Evolutionary conservation across 1,140 invertebrate species (phyloP), one percentile per base, ranked within the genome.

Genomic region (Cydia strobilella): DNA sequence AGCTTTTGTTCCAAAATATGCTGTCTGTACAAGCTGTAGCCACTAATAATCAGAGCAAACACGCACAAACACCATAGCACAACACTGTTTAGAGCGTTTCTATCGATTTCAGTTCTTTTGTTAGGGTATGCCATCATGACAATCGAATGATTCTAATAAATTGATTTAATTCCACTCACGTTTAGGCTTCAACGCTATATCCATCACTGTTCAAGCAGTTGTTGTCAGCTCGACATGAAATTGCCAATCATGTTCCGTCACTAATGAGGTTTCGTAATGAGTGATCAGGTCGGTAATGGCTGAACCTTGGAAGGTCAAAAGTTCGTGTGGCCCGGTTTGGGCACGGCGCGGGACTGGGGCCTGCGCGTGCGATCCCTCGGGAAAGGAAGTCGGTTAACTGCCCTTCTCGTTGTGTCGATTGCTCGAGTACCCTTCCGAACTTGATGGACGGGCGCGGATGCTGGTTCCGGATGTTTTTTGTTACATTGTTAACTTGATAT

Each of bases 381-480:
- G 90, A 90, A 89, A 89, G 90, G 90, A 92, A 90, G 86, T 81
- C 73, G 83, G 85, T 76, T 91, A 90, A 90, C 83, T 86, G 89
- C 89, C 89, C 90, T 92, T 90, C 85, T 86, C 88, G 86, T 89
- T 91, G 87, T 82, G 86, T 85, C 86, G 86, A 91, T 89, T 89
- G 85, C 78, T 79, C 82, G 80, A 84, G 84, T 84, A 86, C 87
- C 84, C 86, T 86, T 86, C 86, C 86, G 85, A 90, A 88, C 86
- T 86, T 87, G 88, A 89, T 88, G 84, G 85, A 90, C 88, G n/a
- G 54, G 87, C 87, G 84, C 45, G 74, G 35, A 73, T 73, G 74
- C 18, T 77, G 74, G 74, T 78, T 78, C 65, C 74, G 74, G 74
- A 78, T 78, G 77, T 75, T 75, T 66, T 66, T 69, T 69, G 65